phyloP scores from a whole-genome alignment of 1,140 invertebrate genomes.

The Helicoverpa armigera region DNA sequence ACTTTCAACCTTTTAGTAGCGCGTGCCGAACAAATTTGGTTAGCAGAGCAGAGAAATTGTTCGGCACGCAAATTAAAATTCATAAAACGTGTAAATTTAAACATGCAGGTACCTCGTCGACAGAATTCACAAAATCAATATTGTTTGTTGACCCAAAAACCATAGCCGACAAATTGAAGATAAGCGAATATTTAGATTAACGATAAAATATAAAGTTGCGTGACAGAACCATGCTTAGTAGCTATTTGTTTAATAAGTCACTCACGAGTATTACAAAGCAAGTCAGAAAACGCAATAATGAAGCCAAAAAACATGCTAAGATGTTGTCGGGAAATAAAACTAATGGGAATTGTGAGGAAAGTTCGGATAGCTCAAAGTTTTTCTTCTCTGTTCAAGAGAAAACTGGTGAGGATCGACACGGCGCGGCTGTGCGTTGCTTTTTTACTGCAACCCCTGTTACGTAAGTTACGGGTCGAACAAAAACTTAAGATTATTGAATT shows the following conservation, averaged over 20 bases:
- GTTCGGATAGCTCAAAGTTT: conserved; percentile 4
- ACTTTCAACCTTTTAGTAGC: too few relatives aligned
- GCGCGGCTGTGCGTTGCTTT: neutral
- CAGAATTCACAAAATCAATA: conserved; percentile 35
- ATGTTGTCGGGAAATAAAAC: conserved; percentile 10
- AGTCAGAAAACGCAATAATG: conserved; percentile 29
- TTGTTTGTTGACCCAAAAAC: conserved; percentile 46
- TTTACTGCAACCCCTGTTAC: conserved; percentile 13
- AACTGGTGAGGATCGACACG: neutral
- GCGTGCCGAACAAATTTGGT: too few relatives aligned
- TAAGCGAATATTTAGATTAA: conserved; percentile 39
- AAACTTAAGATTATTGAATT: neutral
- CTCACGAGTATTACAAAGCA: neutral
- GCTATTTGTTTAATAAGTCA: conserved; percentile 26
- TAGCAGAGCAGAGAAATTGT: neutral
- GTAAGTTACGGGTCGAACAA: neutral
- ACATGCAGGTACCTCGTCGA: neutral
- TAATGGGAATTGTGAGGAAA: neutral
- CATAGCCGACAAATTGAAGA: neutral
- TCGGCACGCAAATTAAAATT: conserved; percentile 9
- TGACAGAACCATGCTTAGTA: conserved; percentile 7
- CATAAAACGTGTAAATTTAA: conserved; percentile 11
- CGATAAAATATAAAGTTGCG: conserved; percentile 42
- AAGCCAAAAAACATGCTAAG: conserved; percentile 23
- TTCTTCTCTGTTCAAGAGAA: conserved; percentile 2